Base-by-base conservation (phyloP, 2,888 invertebrate genomes). In the Alentia gelatinosa region DNA sequence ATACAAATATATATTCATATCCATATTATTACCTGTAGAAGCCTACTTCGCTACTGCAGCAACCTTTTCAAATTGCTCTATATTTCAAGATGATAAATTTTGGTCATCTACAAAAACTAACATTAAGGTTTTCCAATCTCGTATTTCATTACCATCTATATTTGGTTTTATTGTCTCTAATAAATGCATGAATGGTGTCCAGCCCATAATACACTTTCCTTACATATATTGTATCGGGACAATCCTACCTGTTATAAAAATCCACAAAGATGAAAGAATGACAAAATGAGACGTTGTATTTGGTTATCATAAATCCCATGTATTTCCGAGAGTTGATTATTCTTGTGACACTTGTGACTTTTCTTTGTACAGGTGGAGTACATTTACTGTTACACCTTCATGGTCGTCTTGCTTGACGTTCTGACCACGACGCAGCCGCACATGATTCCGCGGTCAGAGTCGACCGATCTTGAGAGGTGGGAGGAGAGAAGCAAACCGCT, bases 361-460 rank as follows among this genome's bases (percentile, higher is more conserved):
- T 26, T 40, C 88, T 90, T 90, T 50, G 93, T 94, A 50, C 94
- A 96, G 95, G 94, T 93, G 86, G 95, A 95, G 92, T 96, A 95
- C 91, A 94, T 94, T 42, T 95, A 94, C 93, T 95, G 95, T 90
- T 96, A 95, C 93, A 94, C 94, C n/a, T 95, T 95, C 93, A 94
- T 95, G 93, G 93, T 94, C 15, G 92, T 92, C 5, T 42, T 92
- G 90, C 50, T 92, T 68, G 91, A 92, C 79, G 83, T 90, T 56
- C 75, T 92, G 15, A 89, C 40, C 23, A 56, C 89, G 39, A 90
- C 89, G 26, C 63, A 84, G 56, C 90, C 90, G 37, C 42, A 90
- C 30, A 7, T 86, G n/a, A 84, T 90, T 63, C 90, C 90, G 23
- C 1, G 89, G n/a, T 35, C 63, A 35, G 89, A 89, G 56, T 37